These are phyloP conservation scores for Xanthorhoe spadicearia DNA, from an alignment of 2,888 invertebrate species.

Conservation along the genomic window DNA sequence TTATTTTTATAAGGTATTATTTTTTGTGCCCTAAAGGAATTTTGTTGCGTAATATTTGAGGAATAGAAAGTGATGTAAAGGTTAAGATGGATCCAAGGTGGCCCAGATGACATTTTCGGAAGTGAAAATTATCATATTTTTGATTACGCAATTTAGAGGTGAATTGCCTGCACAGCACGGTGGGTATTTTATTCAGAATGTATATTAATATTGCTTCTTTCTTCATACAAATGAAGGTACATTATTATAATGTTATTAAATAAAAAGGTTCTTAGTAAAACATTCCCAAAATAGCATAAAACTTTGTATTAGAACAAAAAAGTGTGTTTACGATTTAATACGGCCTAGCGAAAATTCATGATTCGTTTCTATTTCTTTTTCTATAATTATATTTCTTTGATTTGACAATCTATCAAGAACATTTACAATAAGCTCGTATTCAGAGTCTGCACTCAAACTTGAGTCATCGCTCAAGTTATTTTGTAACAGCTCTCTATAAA, in stretches of 20 bases:
- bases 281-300: too few species aligned
- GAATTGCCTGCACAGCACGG: not conserved
- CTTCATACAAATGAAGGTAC: not conserved
- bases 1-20: slow-evolving; percentile 17
- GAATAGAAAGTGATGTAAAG: slow-evolving; percentile 32
- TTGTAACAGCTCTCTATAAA: too few species aligned
- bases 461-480: too few species aligned
- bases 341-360: too few species aligned
- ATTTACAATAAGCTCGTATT: too few species aligned
- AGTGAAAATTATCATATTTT: slow-evolving; percentile 16
- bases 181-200: not conserved
- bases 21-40: slow-evolving; percentile 11
- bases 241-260: not conserved
- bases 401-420: too few species aligned
- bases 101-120: slow-evolving; percentile 24
- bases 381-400: too few species aligned
- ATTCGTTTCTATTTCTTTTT: too few species aligned
- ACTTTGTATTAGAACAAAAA: too few species aligned
- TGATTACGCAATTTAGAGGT: slow-evolving; percentile 10
- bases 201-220: too few species aligned
- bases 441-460: too few species aligned
- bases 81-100: slow-evolving; percentile 2
- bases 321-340: too few species aligned
- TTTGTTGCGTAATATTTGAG: slow-evolving; percentile 29
- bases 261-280: not conserved